Evolutionary conservation across 2,888 invertebrate species (phyloP).

Genomic region (Cybosia mesomella): DNA sequence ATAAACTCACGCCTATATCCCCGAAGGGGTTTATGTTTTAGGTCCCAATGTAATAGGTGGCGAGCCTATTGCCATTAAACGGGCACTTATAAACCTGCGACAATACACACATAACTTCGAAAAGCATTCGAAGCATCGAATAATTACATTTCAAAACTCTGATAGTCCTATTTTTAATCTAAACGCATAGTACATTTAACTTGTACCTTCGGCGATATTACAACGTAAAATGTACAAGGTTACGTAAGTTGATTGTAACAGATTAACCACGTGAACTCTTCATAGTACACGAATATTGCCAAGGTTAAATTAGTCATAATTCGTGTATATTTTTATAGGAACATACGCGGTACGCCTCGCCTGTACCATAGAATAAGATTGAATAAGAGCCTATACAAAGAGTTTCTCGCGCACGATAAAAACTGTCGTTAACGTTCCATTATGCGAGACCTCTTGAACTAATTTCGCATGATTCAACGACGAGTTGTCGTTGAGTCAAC

Average conservation of each 20-base stretch:
- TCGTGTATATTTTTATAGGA: background rate
- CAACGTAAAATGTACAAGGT: background rate
- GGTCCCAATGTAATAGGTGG: too few relatives aligned
- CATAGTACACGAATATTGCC: conserved; percentile 9
- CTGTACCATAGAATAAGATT: too few relatives aligned
- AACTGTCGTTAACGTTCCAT: background rate
- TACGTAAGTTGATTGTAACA: background rate
- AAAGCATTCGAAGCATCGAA: too few relatives aligned
- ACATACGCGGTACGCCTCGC: background rate
- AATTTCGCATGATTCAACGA: conserved; percentile 9
- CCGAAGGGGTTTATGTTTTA: too few relatives aligned
- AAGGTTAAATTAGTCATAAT: conserved; percentile 40
- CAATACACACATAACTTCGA: too few relatives aligned
- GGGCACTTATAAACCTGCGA: too few relatives aligned
- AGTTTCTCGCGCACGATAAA: conserved; percentile 1
- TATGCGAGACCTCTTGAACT: background rate
- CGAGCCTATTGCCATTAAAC: too few relatives aligned
- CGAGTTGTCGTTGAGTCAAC: background rate
- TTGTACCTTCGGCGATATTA: background rate
- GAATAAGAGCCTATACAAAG: too few relatives aligned
- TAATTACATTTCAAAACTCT: too few relatives aligned
- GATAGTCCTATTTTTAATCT: background rate
- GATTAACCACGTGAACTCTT: background rate
- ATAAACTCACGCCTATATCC: too few relatives aligned
- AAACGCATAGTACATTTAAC: background rate